Evolutionary conservation across 2,113 vertebrate species (phyloP).

Genomic region (Pipra filicauda): DNA sequence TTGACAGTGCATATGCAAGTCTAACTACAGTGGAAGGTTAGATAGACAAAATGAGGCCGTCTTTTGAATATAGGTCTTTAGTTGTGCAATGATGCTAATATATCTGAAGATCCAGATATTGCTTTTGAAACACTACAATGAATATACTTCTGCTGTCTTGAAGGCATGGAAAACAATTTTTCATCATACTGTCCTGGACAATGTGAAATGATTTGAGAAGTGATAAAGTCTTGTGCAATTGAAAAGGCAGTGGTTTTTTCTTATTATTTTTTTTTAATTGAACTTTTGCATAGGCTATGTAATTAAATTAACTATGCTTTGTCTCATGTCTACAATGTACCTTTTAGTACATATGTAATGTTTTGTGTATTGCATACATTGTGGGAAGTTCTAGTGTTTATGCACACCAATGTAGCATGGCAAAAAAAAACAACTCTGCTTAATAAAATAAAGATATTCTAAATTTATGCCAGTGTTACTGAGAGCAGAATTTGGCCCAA

Average conservation of each 20-base stretch:
- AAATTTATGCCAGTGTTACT: background rate
- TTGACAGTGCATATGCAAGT: background rate
- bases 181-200: background rate
- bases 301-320: background rate
- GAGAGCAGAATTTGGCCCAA: background rate
- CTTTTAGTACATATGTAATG: background rate
- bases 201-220: conserved; percentile 8
- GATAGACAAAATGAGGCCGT: background rate
- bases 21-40: background rate
- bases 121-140: background rate
- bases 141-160: background rate
- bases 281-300: background rate
- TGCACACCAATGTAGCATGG: background rate
- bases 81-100: background rate
- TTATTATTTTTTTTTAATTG: background rate
- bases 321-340: background rate
- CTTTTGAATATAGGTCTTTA: background rate
- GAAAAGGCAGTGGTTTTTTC: background rate
- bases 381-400: background rate
- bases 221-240: background rate
- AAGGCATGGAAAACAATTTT: background rate
- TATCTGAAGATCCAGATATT: background rate
- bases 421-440: background rate
- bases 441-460: background rate
- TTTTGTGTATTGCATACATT: background rate